phyloP scores from a whole-genome alignment of 1,140 invertebrate genomes.

The Drosophila littoralis region DNA sequence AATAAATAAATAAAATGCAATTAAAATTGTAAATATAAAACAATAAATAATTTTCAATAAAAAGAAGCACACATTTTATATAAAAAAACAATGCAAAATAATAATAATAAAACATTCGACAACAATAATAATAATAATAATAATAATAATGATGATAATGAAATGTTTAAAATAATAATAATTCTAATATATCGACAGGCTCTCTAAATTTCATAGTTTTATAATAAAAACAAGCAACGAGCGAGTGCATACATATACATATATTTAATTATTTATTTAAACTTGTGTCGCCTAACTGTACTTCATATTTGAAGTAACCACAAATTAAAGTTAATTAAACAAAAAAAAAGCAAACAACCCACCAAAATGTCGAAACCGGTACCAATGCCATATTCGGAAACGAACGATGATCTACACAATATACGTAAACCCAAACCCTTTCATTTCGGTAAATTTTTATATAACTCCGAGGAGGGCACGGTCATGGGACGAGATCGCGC shows the following conservation, averaged over 20 bases:
- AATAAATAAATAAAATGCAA: neutral
- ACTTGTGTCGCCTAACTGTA: neutral
- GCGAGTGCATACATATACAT: neutral
- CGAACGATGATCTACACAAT: slow-evolving; percentile 64
- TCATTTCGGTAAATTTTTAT: slow-evolving; percentile 86
- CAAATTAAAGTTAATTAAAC: slow-evolving; percentile 20
- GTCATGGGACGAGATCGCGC: slow-evolving; percentile 89
- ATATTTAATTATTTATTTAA: slow-evolving; percentile 7
- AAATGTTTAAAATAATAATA: neutral
- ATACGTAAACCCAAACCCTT: slow-evolving; percentile 69
- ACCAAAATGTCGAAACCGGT: slow-evolving; percentile 79
- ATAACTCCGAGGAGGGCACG: slow-evolving; percentile 89
- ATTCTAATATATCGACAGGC: neutral
- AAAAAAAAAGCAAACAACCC: slow-evolving; percentile 20
- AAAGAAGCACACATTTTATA: neutral
- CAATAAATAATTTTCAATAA: neutral
- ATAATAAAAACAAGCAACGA: neutral
- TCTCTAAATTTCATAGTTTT: neutral
- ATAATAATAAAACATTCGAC: neutral
- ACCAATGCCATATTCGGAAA: slow-evolving; percentile 64
- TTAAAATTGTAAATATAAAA: neutral
- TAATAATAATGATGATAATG: neutral
- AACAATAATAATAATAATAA: neutral
- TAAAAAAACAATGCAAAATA: neutral
- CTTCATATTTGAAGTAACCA: slow-evolving; percentile 19